These are phyloP conservation scores for Cataglyphis albicans DNA, from an alignment of 2,888 invertebrate genomes.

Conservation along the genomic window DNA sequence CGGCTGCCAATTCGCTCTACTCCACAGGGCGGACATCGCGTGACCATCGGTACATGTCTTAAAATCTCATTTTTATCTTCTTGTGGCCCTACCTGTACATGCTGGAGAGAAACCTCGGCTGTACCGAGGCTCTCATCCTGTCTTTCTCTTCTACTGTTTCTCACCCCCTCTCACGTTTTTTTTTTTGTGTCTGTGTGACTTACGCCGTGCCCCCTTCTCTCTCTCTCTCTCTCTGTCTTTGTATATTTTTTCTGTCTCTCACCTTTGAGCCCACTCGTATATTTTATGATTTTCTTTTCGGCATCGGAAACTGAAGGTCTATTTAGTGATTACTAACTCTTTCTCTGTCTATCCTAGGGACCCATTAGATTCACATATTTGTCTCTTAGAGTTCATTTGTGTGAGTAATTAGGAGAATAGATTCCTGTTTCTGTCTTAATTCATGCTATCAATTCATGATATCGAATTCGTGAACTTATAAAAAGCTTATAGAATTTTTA, in stretches of 20 bases:
- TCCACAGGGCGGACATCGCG: slow-evolving; percentile 93
- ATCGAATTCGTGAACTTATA: neutral
- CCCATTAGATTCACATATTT: neutral
- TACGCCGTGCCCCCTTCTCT: neutral
- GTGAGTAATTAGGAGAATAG: neutral
- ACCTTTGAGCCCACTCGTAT: slow-evolving; percentile 37
- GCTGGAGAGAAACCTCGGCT: slow-evolving; percentile 51
- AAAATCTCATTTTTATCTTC: slow-evolving; percentile 64
- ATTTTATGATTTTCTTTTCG: slow-evolving; percentile 22
- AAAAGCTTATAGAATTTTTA: neutral
- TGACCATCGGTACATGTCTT: slow-evolving; percentile 84
- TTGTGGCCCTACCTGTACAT: slow-evolving; percentile 48
- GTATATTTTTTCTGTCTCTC: slow-evolving; percentile 50
- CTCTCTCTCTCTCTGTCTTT: slow-evolving; percentile 25
- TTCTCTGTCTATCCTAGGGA: neutral
- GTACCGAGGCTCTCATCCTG: slow-evolving; percentile 42
- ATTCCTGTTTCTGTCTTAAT: neutral
- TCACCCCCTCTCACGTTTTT: slow-evolving; percentile 34
- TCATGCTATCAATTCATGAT: neutral
- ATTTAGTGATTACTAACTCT: neutral
- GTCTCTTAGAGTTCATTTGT: slow-evolving; percentile 2
- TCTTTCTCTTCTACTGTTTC: slow-evolving; percentile 46
- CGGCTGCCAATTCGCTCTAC: slow-evolving; percentile 95
- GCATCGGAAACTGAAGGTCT: neutral
- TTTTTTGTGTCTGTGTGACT: slow-evolving; percentile 30